phyloP scores from a whole-genome alignment of 2,888 invertebrate species.

The Heliothis peltigera region DNA sequence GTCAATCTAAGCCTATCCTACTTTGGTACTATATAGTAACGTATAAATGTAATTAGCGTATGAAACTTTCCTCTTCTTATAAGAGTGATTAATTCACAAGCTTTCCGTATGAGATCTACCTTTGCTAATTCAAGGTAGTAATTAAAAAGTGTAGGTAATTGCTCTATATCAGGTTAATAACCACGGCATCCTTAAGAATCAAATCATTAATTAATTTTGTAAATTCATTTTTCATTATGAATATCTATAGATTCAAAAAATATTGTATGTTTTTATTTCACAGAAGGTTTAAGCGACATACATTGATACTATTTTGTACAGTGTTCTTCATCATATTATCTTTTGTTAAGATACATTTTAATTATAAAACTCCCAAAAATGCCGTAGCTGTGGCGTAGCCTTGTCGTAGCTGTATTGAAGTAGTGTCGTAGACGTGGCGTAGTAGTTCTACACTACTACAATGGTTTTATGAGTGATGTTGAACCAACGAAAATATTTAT shows the following conservation, averaged over 20 bases:
- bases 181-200: not conserved
- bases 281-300: no score
- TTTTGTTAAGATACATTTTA: no score
- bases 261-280: not conserved
- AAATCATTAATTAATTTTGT: not conserved
- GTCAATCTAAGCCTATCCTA: no score
- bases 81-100: constrained; percentile 13
- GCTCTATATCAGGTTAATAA: constrained; percentile 4
- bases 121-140: constrained; percentile 17
- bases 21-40: not conserved
- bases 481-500: no score
- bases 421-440: not conserved
- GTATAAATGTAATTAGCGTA: not conserved
- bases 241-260: not conserved
- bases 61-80: constrained; percentile 25
- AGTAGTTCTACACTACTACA: not conserved
- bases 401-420: not conserved
- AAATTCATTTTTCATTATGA: not conserved
- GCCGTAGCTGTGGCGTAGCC: no score
- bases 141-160: constrained; percentile 15
- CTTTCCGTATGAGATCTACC: constrained; percentile 20
- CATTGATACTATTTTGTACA: no score
- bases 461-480: no score
- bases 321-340: no score
- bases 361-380: no score